Percentiles rank a stretch among this genome's conserved stretches.
phyloP scores from a whole-genome alignment of 2,888 invertebrate species.

The Boloria euphrosyne region DNA sequence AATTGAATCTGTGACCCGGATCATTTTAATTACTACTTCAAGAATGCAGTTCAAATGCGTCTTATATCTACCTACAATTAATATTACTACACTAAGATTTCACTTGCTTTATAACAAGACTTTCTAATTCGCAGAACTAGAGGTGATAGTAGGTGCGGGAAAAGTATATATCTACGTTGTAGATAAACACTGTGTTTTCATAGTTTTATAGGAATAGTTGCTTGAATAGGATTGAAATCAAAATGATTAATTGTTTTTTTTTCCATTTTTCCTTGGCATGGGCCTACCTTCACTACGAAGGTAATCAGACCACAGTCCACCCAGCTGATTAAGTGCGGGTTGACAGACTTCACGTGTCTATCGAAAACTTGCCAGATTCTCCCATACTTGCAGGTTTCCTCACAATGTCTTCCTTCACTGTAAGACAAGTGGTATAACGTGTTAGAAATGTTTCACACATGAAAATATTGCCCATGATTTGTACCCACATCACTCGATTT shows the following conservation, averaged over 20 bases:
- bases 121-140: constrained; percentile 35
- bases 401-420: too few species aligned
- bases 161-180: background rate
- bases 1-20: constrained; percentile 15
- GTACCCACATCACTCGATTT: too few species aligned
- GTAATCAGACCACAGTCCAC: too few species aligned
- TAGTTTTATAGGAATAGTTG: too few species aligned
- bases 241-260: background rate
- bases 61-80: constrained; percentile 21
- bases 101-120: constrained; percentile 21
- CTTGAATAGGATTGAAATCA: constrained; percentile 1
- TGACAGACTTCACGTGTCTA: too few species aligned
- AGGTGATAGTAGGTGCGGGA: constrained; percentile 18
- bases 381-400: background rate
- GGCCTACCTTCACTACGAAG: too few species aligned
- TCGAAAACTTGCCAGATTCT: background rate
- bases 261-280: too few species aligned
- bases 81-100: constrained; percentile 22
- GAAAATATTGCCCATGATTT: too few species aligned
- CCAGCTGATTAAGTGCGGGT: too few species aligned
- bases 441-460: too few species aligned
- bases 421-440: too few species aligned
- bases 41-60: constrained; percentile 5
- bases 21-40: constrained; percentile 15
- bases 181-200: background rate